Percentiles rank a stretch among this genome's conserved stretches.
Evolutionary conservation across 2,113 vertebrate genomes (phyloP).

Genomic region (Bothrops jararaca): DNA sequence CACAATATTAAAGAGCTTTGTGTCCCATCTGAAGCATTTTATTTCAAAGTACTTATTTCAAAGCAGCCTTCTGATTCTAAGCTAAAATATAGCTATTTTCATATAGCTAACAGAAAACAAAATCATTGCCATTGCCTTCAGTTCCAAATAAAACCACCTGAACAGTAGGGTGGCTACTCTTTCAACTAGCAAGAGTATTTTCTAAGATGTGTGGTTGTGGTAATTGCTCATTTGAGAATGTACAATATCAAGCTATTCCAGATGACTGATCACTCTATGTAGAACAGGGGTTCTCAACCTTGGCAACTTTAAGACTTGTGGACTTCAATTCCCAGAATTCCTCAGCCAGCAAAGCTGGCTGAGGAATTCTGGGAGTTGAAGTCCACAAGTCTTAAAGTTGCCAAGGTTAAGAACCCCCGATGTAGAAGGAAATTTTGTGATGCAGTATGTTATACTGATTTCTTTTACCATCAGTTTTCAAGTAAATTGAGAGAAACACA

Average conservation of each 20-base stretch:
- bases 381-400: too few species aligned
- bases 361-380: too few species aligned
- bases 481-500: background rate
- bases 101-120: background rate
- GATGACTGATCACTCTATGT: background rate
- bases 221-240: background rate
- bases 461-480: background rate
- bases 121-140: background rate
- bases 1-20: background rate
- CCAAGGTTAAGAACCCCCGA: too few species aligned
- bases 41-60: background rate
- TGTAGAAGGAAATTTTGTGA: background rate
- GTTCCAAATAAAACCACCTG: background rate
- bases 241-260: background rate
- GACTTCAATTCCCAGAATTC: too few species aligned
- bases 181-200: background rate
- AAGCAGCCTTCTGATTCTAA: background rate
- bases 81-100: background rate
- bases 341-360: too few species aligned
- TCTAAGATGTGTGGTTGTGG: background rate
- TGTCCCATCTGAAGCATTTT: background rate
- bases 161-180: background rate
- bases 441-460: background rate
- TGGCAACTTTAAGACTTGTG: too few species aligned
- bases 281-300: too few species aligned